A percentile compares a stretch with the other conserved stretches of the same genome.
phyloP scores from a whole-genome alignment of 2,797 vertebrate species.

The Enteromius treurensis region DNA sequence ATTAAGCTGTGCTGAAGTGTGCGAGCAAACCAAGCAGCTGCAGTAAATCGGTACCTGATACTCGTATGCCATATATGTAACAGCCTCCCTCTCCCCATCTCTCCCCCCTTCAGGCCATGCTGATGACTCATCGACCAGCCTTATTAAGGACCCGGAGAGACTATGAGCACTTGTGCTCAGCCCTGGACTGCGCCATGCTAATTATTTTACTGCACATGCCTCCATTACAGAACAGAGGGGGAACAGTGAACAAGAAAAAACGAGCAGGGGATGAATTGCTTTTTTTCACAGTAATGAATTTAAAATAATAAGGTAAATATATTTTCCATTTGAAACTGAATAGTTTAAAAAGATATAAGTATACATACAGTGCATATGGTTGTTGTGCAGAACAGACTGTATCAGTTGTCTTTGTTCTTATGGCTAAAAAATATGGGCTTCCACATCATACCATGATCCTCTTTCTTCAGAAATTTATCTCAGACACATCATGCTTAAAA shows the following conservation, averaged over 20 bases:
- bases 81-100: slow-evolving; percentile 20
- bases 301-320: slow-evolving; percentile 58
- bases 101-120: slow-evolving; percentile 68
- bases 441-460: background rate
- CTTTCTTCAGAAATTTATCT: background rate
- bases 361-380: background rate
- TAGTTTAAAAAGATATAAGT: slow-evolving; percentile 13
- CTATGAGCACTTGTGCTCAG: slow-evolving; percentile 69
- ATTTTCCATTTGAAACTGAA: slow-evolving; percentile 38
- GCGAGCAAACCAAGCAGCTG: background rate
- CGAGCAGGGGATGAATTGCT: slow-evolving; percentile 58
- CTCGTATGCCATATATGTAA: slow-evolving; percentile 3
- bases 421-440: background rate
- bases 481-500: background rate
- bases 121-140: slow-evolving; percentile 81
- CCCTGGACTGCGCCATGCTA: slow-evolving; percentile 67
- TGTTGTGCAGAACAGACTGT: background rate
- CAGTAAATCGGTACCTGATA: slow-evolving; percentile 38
- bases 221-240: slow-evolving; percentile 69
- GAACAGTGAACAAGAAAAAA: slow-evolving; percentile 1
- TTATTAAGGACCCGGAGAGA: slow-evolving; percentile 74
- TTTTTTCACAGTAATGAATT: slow-evolving; percentile 62
- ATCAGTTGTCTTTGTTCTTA: background rate
- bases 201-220: slow-evolving; percentile 77
- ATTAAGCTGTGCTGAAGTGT: slow-evolving; percentile 32